A percentile compares a stretch with the other conserved stretches of the same genome.
These are phyloP conservation scores for Capricornis sumatraensis DNA, from an alignment of 2,113 vertebrate species.

Conservation along the genomic window DNA sequence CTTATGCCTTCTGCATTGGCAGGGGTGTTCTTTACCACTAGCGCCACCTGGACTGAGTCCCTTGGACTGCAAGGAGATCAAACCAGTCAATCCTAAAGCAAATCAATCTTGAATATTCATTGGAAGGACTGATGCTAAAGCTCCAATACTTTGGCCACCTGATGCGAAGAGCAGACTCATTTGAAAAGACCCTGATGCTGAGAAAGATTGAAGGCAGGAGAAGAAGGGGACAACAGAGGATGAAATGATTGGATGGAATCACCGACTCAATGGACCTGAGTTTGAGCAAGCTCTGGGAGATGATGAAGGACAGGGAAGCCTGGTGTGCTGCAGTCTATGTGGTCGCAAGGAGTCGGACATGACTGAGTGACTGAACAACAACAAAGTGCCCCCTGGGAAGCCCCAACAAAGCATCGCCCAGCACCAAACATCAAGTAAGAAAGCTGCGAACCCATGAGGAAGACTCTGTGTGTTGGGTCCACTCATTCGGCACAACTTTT, in stretches of 20 bases:
- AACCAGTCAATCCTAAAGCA: not conserved
- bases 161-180: not conserved
- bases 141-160: not conserved
- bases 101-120: not conserved
- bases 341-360: fast-evolving
- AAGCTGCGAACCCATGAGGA: not conserved
- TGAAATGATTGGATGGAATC: fast-evolving
- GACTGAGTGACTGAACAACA: not conserved
- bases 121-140: not conserved
- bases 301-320: not conserved
- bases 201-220: not conserved
- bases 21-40: not conserved
- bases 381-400: not conserved
- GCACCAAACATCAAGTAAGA: not conserved
- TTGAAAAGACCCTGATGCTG: not conserved
- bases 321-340: not conserved
- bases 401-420: not conserved
- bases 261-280: not conserved
- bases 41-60: not conserved
- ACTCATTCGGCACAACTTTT: not conserved
- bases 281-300: not conserved
- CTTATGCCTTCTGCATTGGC: not conserved
- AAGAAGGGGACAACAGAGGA: not conserved
- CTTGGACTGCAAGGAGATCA: not conserved
- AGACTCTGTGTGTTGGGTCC: not conserved